Conservation (phyloP, 2,113 vertebrate genomes). For the Tympanuchus pallidicinctus region DNA sequence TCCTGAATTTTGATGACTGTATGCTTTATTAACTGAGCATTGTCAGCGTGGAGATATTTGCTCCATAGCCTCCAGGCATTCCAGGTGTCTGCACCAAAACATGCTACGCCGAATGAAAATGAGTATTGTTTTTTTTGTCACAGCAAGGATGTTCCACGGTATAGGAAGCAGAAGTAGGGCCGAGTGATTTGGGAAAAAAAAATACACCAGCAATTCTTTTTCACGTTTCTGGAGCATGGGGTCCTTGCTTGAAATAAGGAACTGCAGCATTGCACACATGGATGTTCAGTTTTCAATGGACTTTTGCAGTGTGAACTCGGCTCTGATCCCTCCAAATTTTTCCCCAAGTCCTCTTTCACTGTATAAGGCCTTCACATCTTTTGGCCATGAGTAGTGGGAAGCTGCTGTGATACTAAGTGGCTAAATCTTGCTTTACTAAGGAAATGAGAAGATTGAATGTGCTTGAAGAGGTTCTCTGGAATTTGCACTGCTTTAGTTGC, state of each 20-base stretch:
- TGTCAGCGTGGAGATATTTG: background rate
- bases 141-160: background rate
- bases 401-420: background rate
- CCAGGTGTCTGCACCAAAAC: background rate
- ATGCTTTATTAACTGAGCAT: background rate
- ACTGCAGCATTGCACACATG: background rate
- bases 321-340: background rate
- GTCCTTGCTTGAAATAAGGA: background rate
- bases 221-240: background rate
- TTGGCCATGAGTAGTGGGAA: background rate
- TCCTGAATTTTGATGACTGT: background rate
- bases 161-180: background rate
- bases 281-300: background rate
- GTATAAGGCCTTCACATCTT: background rate
- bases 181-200: background rate
- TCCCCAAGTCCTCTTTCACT: fast-evolving
- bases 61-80: background rate
- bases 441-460: background rate
- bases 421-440: background rate
- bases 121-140: background rate
- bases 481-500: background rate
- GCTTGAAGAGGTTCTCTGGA: background rate
- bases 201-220: background rate
- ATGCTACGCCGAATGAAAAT: background rate
- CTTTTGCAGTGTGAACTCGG: background rate